Percentiles rank a stretch among this genome's conserved stretches.
Conservation (phyloP, 2,888 invertebrate species). For the Nomada goodeniana region DNA sequence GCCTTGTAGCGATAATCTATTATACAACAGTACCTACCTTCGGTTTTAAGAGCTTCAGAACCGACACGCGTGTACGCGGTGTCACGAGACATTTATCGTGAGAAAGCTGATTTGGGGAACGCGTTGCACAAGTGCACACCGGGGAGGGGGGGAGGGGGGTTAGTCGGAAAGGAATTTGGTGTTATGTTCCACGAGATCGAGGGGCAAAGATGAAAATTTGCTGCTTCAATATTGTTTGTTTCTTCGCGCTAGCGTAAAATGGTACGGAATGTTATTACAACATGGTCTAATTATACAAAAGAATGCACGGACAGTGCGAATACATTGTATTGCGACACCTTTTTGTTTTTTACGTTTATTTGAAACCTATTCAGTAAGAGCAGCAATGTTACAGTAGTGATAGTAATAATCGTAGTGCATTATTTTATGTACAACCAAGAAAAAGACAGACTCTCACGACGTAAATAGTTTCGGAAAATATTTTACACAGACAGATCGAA, state of each 20-base stretch:
- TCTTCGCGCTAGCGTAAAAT: too few relatives aligned
- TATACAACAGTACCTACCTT: too few relatives aligned
- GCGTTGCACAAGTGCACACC: neutral
- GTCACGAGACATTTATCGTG: too few relatives aligned
- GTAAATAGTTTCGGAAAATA: constrained; percentile 70
- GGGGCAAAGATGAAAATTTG: too few relatives aligned
- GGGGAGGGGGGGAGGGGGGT: neutral
- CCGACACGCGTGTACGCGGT: too few relatives aligned
- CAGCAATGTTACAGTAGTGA: constrained; percentile 55
- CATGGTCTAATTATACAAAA: neutral
- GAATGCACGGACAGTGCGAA: neutral
- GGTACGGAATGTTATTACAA: too few relatives aligned
- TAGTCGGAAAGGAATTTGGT: neutral
- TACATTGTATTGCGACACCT: constrained; percentile 52
- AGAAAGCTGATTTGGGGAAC: too few relatives aligned
- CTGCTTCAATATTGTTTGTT: too few relatives aligned
- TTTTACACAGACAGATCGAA: constrained; percentile 68
- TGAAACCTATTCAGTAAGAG: constrained; percentile 65
- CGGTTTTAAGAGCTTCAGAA: neutral
- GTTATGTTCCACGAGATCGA: neutral
- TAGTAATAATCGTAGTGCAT: constrained; percentile 49
- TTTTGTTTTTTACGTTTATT: constrained; percentile 61
- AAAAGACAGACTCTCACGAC: constrained; percentile 44
- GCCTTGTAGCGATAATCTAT: neutral
- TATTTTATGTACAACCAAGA: constrained; percentile 71